Evolutionary conservation across 2,888 invertebrate species (phyloP).

Genomic region (Rotaria magnacalcarata): DNA sequence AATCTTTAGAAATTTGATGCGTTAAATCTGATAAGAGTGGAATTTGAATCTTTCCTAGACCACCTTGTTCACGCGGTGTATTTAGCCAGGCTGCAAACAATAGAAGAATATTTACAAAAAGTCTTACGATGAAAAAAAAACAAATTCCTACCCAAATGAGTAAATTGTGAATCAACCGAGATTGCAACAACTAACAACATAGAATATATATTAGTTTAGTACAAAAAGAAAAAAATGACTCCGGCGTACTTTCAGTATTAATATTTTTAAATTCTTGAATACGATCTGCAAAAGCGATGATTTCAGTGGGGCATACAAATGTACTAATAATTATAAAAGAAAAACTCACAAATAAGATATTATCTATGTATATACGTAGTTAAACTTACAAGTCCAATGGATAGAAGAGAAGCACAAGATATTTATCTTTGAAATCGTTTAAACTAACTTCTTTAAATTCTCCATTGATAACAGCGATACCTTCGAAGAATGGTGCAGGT

Average conservation of each 20-base stretch:
- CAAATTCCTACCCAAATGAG: slow-evolving; percentile 36
- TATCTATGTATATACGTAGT: background rate
- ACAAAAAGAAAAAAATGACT: background rate
- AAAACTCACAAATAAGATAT: background rate
- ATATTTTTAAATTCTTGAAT: slow-evolving; percentile 67
- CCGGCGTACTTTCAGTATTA: slow-evolving; percentile 65
- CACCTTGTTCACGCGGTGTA: slow-evolving; percentile 82
- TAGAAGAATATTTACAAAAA: too few species aligned
- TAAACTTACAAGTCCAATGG: slow-evolving; percentile 10
- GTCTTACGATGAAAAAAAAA: background rate
- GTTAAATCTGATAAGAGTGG: slow-evolving; percentile 85
- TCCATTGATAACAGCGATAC: slow-evolving; percentile 27
- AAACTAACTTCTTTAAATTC: slow-evolving; percentile 21
- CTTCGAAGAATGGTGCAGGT: background rate
- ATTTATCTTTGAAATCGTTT: background rate
- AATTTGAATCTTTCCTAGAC: slow-evolving; percentile 80
- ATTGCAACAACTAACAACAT: slow-evolving; percentile 41
- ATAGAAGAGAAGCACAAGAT: slow-evolving; percentile 17
- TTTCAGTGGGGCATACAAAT: slow-evolving; percentile 93
- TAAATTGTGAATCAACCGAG: slow-evolving; percentile 41
- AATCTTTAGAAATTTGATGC: slow-evolving; percentile 83
- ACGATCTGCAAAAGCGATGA: slow-evolving; percentile 83
- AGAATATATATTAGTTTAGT: background rate
- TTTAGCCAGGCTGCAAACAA: slow-evolving; percentile 65
- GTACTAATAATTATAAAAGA: background rate